A percentile compares a stretch with the other conserved stretches of the same genome.
Conservation (phyloP, 1,140 invertebrate species). For the Leucophenga varia region DNA sequence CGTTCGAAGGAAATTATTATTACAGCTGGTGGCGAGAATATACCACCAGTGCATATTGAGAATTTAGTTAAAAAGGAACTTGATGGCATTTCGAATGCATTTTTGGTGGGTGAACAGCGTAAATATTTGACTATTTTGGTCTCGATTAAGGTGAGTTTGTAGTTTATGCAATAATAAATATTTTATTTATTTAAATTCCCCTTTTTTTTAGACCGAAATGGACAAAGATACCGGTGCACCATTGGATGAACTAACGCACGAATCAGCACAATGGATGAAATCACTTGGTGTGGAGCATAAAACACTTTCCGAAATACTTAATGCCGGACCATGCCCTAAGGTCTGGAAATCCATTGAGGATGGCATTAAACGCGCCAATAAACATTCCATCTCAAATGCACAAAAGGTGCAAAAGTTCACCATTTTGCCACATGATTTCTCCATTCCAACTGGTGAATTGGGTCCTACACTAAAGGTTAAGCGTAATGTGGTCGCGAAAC, state of each 20-base stretch:
- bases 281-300: conserved; percentile 70
- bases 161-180: background rate
- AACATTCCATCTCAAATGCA: conserved; percentile 80
- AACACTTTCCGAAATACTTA: conserved; percentile 72
- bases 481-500: conserved; percentile 68
- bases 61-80: conserved; percentile 76
- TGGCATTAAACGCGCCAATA: conserved; percentile 78
- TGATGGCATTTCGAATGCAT: conserved; percentile 76
- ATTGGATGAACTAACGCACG: conserved; percentile 67
- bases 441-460: conserved; percentile 82
- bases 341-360: conserved; percentile 73
- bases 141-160: conserved; percentile 72
- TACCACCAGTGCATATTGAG: conserved; percentile 86
- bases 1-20: conserved; percentile 87
- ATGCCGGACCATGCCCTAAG: conserved; percentile 60
- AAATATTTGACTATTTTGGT: conserved; percentile 86
- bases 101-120: conserved; percentile 83
- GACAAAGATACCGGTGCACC: conserved; percentile 70
- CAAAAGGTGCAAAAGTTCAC: conserved; percentile 88
- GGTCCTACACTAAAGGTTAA: conserved; percentile 87
- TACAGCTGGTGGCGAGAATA: conserved; percentile 91
- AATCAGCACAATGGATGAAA: conserved; percentile 71
- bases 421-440: conserved; percentile 86
- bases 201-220: conserved; percentile 36
- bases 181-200: background rate